Evolutionary conservation across 2,888 invertebrate species (phyloP), one percentile per base, ranked within the genome.

Genomic region (Trissonchulus latispiculum): DNA sequence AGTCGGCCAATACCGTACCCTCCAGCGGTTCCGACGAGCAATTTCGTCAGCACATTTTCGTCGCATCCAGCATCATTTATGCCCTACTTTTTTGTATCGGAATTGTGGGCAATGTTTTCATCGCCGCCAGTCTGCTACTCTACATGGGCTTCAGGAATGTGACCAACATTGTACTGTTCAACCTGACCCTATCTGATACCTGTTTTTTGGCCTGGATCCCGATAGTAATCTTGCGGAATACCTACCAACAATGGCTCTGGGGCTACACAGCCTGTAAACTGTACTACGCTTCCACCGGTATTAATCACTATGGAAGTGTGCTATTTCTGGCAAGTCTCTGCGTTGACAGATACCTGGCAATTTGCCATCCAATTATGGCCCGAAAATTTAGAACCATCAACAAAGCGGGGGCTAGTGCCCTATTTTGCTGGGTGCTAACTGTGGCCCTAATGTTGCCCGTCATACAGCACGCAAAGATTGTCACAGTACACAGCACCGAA

Each of bases 331-430:
- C 37, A 1, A 28, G 48, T 2, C 72, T 72, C 36, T 32, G 59
- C 62, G 48, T 15, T 28, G 72, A 72, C 61, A 67, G 72, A 32
- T 72, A 72, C 69, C 1, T 72, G 29, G 72, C 72, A 28, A 32
- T 72, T 36, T 66, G 66, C 8, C 72, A 72, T 28, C 35, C 72
- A 2, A 72, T 61, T 28, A n/a, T 28, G 28, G 32, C 69, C 37
- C n/a, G 18, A 61, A 2, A 59, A 1, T 69, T n/a, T 59, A 59
- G 73, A 15, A 28, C 69, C 1, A 28, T 73, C 31, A 59, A 37
- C 36, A 8, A 2, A 2, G n/a, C 37, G 18, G 8, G 8, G 48
- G 23, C 23, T 48, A 15, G 8, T 23, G 48, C 23, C 8, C 8
- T 23, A 8, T 15, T 48, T 23, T 48, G 48, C 48, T 48, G 48